These are phyloP conservation scores for Stegostoma tigrinum DNA, from an alignment of 2,113 vertebrate genomes.

Conservation along the genomic window DNA sequence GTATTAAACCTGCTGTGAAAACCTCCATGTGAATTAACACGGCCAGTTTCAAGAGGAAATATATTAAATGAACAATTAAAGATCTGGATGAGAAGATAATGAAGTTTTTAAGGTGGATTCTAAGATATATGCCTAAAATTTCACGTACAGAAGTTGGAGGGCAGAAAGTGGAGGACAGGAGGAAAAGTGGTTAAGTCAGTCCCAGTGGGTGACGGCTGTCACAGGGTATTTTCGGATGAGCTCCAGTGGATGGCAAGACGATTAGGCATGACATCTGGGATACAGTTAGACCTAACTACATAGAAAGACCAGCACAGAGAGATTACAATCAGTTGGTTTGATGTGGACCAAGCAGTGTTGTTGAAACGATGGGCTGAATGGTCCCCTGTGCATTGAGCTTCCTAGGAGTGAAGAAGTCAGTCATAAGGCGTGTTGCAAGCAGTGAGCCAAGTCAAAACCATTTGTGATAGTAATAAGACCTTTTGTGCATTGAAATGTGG, in stretches of 20 bases:
- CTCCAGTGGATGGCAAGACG: too few relatives aligned
- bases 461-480: not conserved
- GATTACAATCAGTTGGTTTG: not conserved
- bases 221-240: too few relatives aligned
- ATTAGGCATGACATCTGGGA: too few relatives aligned
- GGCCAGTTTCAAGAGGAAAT: too few relatives aligned
- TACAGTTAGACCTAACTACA: not conserved
- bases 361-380: not conserved
- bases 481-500: not conserved
- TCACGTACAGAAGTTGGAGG: too few relatives aligned
- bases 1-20: not conserved
- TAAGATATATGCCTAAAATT: too few relatives aligned
- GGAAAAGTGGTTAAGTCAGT: too few relatives aligned
- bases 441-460: not conserved
- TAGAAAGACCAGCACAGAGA: not conserved
- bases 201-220: too few relatives aligned
- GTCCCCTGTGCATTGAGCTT: not conserved
- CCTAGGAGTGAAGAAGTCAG: not conserved
- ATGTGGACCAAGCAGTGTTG: not conserved
- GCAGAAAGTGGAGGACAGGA: too few relatives aligned
- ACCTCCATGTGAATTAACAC: not conserved
- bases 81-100: too few relatives aligned
- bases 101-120: too few relatives aligned
- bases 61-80: too few relatives aligned
- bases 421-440: not conserved